These are phyloP conservation scores for Lepus timidus DNA, from an alignment of 2,113 vertebrate species.

Conservation along the genomic window DNA sequence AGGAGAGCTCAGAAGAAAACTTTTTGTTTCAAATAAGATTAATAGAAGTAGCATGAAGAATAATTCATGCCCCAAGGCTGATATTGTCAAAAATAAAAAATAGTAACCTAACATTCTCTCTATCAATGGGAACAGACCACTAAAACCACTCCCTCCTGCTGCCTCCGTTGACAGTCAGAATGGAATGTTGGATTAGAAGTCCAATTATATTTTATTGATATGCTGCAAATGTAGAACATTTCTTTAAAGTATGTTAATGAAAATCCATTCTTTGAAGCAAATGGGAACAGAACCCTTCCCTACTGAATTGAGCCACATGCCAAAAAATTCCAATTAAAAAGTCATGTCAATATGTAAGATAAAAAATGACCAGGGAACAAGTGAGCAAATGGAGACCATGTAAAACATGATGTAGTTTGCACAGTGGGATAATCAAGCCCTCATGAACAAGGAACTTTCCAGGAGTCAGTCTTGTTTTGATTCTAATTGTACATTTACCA, in stretches of 20 bases:
- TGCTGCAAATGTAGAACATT: neutral
- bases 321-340: conserved; percentile 54
- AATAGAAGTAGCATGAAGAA: neutral
- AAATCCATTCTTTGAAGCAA: conserved; percentile 39
- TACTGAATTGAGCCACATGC: neutral
- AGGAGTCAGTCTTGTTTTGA: neutral
- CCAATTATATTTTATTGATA: neutral
- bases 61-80: neutral
- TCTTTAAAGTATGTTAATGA: neutral
- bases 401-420: neutral
- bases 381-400: neutral
- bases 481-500: neutral
- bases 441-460: neutral
- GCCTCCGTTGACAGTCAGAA: neutral
- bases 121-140: neutral
- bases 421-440: neutral
- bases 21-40: conserved; percentile 33
- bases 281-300: neutral
- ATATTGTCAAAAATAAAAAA: conserved; percentile 49
- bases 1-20: neutral
- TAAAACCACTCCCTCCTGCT: no score
- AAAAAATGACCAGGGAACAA: conserved; percentile 7
- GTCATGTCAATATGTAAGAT: conserved; percentile 39
- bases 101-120: neutral
- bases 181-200: neutral